Evolutionary conservation across 2,888 invertebrate species (phyloP), one percentile per base, ranked within the genome.

Genomic region (Chrysina gloriosa): DNA sequence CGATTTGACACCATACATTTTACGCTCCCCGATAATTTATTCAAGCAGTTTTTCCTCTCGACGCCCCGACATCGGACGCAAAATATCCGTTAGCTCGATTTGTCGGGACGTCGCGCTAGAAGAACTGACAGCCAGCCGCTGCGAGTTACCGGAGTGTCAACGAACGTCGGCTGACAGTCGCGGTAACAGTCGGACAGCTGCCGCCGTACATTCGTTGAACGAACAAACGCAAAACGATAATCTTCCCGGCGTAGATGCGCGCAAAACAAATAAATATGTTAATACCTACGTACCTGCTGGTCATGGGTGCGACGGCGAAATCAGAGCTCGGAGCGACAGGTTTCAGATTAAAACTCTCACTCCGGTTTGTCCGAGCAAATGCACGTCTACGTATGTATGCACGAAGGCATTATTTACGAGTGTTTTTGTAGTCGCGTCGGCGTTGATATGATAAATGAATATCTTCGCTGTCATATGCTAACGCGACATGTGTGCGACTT

Each of bases 211-310:
- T 19, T 16, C 50, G 29, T 14, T 16, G 31, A 52, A 19, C 16
- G 42, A 19, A 52, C 52, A 25, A 39, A 39, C 39, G 52, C 27
- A 11, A 29, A 50, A 29, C 50, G 50, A 52, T 52, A 52, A 52
- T 52, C 52, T 52, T 31, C 16, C 31, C 16, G 52, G n/a, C 29
- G 31, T 31, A n/a, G 14, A 3, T 9, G 16, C 52, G 23, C 52
- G 25, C n/a, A 16, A 52, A 52, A 31, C 52, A 31, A 31, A 52
- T 52, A 29, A 52, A 52, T 52, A 52, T 52, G 52, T 52, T 52
- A 52, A 52, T 52, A 29, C n/a, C n/a, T n/a, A n/a, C 29, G 29
- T 29, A 29, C 52, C 52, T 16, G 19, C 31, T 14, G 16, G 31
- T 29, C 31, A 29, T 14, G 11, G 29, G 16, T 7, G 31, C 31